A percentile compares a stretch with the other conserved stretches of the same genome.
These are phyloP conservation scores for Nesogale talazaci DNA, from an alignment of 2,113 vertebrate species.

Conservation along the genomic window DNA sequence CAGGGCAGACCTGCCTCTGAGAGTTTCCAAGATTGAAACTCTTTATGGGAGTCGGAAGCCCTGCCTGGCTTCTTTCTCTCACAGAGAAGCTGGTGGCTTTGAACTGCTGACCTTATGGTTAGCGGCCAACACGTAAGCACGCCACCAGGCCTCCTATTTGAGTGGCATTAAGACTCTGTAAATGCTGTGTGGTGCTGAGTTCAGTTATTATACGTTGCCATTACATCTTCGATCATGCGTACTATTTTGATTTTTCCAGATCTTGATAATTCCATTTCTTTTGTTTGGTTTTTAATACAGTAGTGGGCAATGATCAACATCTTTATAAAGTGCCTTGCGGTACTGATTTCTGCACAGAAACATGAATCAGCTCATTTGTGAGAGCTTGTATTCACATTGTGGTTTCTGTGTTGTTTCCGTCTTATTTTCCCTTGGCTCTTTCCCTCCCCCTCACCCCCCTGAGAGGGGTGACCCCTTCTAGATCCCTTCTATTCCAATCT, in stretches of 20 bases:
- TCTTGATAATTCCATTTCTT: conserved; percentile 29
- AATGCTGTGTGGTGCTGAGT: neutral
- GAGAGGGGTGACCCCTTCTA: neutral
- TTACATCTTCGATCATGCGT: neutral
- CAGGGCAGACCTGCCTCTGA: too few species aligned
- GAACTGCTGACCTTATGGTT: too few species aligned
- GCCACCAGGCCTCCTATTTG: too few species aligned
- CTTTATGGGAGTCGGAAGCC: too few species aligned
- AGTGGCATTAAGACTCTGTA: neutral
- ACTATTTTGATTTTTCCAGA: neutral
- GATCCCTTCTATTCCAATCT: neutral
- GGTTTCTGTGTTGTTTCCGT: neutral
- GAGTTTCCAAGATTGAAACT: too few species aligned
- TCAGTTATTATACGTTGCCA: neutral
- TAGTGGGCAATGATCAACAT: neutral
- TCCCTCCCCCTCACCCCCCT: neutral
- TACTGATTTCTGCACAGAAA: neutral
- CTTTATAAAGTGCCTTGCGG: neutral
- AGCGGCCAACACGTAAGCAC: too few species aligned
- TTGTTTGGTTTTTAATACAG: neutral
- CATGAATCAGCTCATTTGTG: neutral
- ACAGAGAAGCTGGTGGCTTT: too few species aligned
- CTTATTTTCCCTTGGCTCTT: neutral
- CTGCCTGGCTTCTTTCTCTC: too few species aligned
- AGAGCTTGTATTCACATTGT: neutral